phyloP scores from a whole-genome alignment of 2,797 vertebrate species.

The Urosaurus nigricauda region DNA sequence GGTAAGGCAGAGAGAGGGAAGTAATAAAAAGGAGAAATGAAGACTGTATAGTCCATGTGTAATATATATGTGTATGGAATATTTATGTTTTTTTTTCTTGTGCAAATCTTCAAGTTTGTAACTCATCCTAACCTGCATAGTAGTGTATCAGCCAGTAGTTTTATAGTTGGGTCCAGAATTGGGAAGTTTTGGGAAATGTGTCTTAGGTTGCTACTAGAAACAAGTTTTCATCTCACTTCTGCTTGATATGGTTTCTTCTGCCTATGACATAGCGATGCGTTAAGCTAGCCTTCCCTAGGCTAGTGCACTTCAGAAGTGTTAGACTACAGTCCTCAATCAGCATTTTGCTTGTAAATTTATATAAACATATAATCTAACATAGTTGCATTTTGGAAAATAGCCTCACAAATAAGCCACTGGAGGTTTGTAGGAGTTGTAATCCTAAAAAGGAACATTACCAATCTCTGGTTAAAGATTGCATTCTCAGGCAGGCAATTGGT shows the following conservation, averaged over 20 bases:
- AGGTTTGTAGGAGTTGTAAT: too few relatives aligned
- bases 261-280: background rate
- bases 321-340: background rate
- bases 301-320: background rate
- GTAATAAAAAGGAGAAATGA: background rate
- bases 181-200: background rate
- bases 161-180: background rate
- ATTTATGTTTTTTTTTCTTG: background rate
- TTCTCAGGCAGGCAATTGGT: background rate
- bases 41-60: background rate
- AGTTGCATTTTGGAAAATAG: background rate
- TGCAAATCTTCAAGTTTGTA: background rate
- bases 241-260: background rate
- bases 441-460: background rate
- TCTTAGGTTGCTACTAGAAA: background rate
- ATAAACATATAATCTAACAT: background rate
- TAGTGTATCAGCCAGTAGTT: background rate
- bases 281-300: background rate
- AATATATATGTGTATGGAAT: background rate
- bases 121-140: background rate
- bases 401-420: background rate
- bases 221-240: background rate
- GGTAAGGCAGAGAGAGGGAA: slow-evolving; percentile 78
- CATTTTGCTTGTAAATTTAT: too few relatives aligned
- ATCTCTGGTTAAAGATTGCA: background rate